Evolutionary conservation across 1,140 invertebrate genomes (phyloP), one percentile per base, ranked within the genome.

Genomic region (Drosophila pectinifera): DNA sequence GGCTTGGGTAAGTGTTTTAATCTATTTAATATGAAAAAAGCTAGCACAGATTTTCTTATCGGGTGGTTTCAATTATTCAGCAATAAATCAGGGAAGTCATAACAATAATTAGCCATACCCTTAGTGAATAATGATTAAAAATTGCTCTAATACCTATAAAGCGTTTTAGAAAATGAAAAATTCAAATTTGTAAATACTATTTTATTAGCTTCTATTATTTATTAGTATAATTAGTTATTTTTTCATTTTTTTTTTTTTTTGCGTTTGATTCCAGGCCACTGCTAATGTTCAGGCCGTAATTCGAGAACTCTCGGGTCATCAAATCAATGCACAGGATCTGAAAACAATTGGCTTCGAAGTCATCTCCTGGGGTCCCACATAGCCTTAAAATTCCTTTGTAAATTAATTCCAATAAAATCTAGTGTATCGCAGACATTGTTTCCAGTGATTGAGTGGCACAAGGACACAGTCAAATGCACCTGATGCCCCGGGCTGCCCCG

Each of bases 321-420:
- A 61, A 4, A 86, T 91, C 10, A 77, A 91, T 74, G 78, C 74
- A 0, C 48, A 68, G 18, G 58, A 68, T 22, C 43, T 91, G 22
- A 84, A 91, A 43, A 36, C 61, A 18, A 73, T 91, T 28, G 90
- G 73, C 10, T 85, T 55, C 26, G 67, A 90, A 43, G 83, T 91
- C 59, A 78, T 91, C 39, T 91, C 90, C 24, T 91, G 90, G 90
- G 90, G 90, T 13, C 90, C 90, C 5, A 8, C 41, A 0, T 38
- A 63, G 18, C 22, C 18, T 7, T n/a, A 39, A 31, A 31, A 18
- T 10, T 48, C 11, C 14, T n/a, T 39, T 48, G 11, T 34, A n/a
- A 20, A 34, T 36, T 8, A 24, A 48, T 6, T 3, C 26, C 13
- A 67, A 75, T 76, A 53, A 74, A 70, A 46, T 39, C 34, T 59